Percentiles rank a stretch among this genome's conserved stretches.
phyloP scores from a whole-genome alignment of 2,888 invertebrate species.

The Synanthedon myopaeformis region DNA sequence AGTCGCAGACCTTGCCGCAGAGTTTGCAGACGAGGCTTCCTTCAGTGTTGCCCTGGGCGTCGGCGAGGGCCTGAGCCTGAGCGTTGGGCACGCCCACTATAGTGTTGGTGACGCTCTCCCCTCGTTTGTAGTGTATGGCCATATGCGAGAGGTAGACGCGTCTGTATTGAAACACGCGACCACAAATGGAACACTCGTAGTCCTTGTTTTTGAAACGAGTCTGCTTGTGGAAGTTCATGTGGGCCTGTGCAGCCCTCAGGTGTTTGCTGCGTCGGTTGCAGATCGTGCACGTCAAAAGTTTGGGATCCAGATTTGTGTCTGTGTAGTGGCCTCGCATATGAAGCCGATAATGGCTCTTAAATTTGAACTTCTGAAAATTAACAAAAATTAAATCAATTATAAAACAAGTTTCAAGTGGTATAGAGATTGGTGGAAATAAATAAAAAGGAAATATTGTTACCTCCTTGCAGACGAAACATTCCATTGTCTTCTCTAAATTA shows the following conservation, averaged over 20 bases:
- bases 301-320: slow-evolving; percentile 50
- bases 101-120: slow-evolving; percentile 48
- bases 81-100: slow-evolving; percentile 35
- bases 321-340: slow-evolving; percentile 59
- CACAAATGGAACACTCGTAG: slow-evolving; percentile 63
- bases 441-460: slow-evolving; percentile 19
- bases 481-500: slow-evolving; percentile 39
- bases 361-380: slow-evolving; percentile 46
- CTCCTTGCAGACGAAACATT: slow-evolving; percentile 60
- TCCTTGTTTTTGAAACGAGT: slow-evolving; percentile 59
- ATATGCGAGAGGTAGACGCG: slow-evolving; percentile 60
- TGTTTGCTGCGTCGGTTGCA: slow-evolving; percentile 59
- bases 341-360: slow-evolving; percentile 52
- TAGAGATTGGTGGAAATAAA: too few relatives aligned
- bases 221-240: slow-evolving; percentile 62
- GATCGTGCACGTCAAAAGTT: slow-evolving; percentile 47
- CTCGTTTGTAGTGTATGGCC: slow-evolving; percentile 58
- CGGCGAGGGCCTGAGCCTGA: slow-evolving; percentile 9
- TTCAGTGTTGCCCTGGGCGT: slow-evolving; percentile 19
- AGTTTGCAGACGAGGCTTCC: slow-evolving; percentile 50
- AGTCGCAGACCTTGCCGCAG: slow-evolving; percentile 59
- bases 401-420: neutral
- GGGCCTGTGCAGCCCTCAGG: slow-evolving; percentile 55
- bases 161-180: slow-evolving; percentile 49
- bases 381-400: too few relatives aligned